Evolutionary conservation across 1,140 invertebrate genomes (phyloP).

Genomic region (Magallana angulata): DNA sequence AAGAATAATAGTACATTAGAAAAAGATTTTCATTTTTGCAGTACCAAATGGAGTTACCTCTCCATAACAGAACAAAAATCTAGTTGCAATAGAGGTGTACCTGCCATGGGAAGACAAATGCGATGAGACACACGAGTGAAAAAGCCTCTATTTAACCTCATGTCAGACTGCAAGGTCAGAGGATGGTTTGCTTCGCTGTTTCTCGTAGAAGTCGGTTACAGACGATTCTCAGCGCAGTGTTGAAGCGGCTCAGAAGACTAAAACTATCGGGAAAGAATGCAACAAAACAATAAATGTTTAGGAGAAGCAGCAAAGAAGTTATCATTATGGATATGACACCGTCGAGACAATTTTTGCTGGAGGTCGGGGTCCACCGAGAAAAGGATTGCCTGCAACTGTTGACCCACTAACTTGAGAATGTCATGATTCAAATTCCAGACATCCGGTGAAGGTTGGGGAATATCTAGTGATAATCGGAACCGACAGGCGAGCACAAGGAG

Average conservation of each 20-base stretch:
- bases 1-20: too few relatives aligned
- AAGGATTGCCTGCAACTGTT: slow-evolving; percentile 47
- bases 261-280: slow-evolving; percentile 3
- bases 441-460: slow-evolving; percentile 44
- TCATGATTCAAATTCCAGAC: slow-evolving; percentile 42
- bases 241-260: slow-evolving; percentile 38
- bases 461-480: slow-evolving; percentile 10
- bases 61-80: too few relatives aligned
- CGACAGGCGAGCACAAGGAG: not conserved
- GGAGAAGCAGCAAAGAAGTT: slow-evolving; percentile 2
- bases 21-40: too few relatives aligned
- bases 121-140: not conserved
- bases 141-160: slow-evolving; percentile 34
- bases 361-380: slow-evolving; percentile 18
- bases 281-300: slow-evolving; percentile 19
- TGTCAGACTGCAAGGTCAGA: not conserved
- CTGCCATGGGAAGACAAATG: too few relatives aligned
- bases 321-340: slow-evolving; percentile 44
- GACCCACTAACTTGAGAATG: slow-evolving; percentile 50
- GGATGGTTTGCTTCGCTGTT: slow-evolving; percentile 48
- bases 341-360: slow-evolving; percentile 32
- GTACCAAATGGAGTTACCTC: too few relatives aligned
- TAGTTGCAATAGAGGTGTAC: too few relatives aligned
- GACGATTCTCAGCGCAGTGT: slow-evolving; percentile 48
- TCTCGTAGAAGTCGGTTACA: slow-evolving; percentile 45